Percentiles rank a stretch among this genome's conserved stretches.
Evolutionary conservation across 2,113 vertebrate genomes (phyloP).

Genomic region (Ondatra zibethicus): DNA sequence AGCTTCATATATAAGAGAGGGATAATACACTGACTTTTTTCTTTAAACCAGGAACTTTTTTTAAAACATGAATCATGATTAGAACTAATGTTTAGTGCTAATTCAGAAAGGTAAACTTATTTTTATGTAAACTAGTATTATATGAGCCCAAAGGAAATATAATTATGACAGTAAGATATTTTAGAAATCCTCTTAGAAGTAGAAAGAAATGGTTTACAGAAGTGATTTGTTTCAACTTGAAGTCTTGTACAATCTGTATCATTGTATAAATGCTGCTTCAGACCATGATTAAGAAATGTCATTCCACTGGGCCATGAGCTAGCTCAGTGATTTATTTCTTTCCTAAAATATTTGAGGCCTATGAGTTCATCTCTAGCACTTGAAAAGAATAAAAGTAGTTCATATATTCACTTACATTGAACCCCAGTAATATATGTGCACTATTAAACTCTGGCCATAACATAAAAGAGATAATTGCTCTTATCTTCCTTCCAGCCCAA

Average conservation of each 20-base stretch:
- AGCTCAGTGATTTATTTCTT: neutral
- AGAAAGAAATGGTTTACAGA: neutral
- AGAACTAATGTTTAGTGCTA: neutral
- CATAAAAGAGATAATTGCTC: neutral
- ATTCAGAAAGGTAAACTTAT: slow-evolving; percentile 11
- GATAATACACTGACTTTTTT: neutral
- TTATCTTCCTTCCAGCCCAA: neutral
- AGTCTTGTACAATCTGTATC: neutral
- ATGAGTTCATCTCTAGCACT: neutral
- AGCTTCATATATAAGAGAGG: neutral
- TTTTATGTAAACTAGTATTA: slow-evolving; percentile 22
- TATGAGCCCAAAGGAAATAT: neutral
- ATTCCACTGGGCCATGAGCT: neutral
- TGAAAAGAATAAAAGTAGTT: neutral
- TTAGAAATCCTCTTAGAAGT: neutral
- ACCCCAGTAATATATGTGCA: neutral
- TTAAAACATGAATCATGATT: neutral
- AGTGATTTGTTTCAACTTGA: neutral
- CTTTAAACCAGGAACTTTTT: neutral
- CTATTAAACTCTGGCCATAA: neutral
- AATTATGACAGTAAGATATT: neutral
- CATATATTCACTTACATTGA: neutral
- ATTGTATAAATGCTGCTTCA: slow-evolving; percentile 4
- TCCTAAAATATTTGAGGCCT: neutral
- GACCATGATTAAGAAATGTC: neutral